Evolutionary conservation across 1,140 invertebrate genomes (phyloP).

Genomic region (Lordiphosa clarofinis): DNA sequence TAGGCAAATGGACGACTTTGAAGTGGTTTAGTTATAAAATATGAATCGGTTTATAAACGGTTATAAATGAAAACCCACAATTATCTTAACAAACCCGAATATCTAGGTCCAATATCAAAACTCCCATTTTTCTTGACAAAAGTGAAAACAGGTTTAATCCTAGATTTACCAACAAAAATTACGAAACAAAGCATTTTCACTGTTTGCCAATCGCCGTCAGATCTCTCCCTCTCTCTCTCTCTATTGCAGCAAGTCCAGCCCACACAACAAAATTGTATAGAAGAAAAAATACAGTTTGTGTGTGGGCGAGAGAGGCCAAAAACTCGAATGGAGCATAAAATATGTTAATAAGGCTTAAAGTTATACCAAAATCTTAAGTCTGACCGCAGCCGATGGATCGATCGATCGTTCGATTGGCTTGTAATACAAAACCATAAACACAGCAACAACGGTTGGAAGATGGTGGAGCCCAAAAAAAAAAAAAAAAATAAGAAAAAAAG

Average conservation of each 20-base stretch:
- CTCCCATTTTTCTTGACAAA: too few relatives aligned
- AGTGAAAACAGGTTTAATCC: too few relatives aligned
- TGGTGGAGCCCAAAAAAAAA: constrained; percentile 33
- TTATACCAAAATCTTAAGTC: constrained; percentile 50
- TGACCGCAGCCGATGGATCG: constrained; percentile 1
- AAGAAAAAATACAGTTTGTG: constrained; percentile 16
- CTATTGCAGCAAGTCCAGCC: constrained; percentile 20
- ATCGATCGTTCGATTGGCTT: constrained; percentile 34
- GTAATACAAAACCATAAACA: constrained; percentile 54
- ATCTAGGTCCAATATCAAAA: too few relatives aligned
- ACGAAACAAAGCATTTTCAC: constrained; percentile 31
- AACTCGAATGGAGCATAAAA: constrained; percentile 58
- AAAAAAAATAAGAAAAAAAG: constrained; percentile 28
- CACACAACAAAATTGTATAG: constrained; percentile 24
- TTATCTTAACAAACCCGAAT: too few relatives aligned
- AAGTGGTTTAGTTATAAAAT: too few relatives aligned
- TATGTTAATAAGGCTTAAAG: constrained; percentile 77
- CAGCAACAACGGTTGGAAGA: constrained; percentile 23
- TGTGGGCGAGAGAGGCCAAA: constrained; percentile 33
- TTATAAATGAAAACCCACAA: too few relatives aligned
- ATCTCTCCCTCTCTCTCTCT: constrained; percentile 45
- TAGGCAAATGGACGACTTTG: too few relatives aligned
- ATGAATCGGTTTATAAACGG: too few relatives aligned
- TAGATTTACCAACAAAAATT: constrained; percentile 5
- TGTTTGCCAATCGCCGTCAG: constrained; percentile 28